A percentile compares a stretch with the other conserved stretches of the same genome.
Evolutionary conservation across 37 sponge, comb jelly and placozoan genomes (phyloP).

Genomic region (Ephydatia muelleri): DNA sequence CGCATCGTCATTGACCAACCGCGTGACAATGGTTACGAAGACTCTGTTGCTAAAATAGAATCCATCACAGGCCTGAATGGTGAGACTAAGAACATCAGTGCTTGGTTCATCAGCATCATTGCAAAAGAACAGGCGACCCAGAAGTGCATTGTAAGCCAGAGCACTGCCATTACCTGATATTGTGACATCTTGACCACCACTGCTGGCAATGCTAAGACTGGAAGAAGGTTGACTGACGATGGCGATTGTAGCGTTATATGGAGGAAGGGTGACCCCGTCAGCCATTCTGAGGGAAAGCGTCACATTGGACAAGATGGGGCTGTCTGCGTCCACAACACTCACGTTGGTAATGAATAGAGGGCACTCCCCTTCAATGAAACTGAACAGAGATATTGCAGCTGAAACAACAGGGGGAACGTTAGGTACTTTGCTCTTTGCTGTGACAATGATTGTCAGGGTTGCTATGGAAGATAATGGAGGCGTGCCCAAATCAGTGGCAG

Average conservation of each 20-base stretch:
- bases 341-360: constrained; percentile 24
- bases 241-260: too few species aligned
- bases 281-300: constrained; percentile 23
- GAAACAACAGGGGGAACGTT: constrained; percentile 30
- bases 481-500: constrained; percentile 55
- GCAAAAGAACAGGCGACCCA: constrained; percentile 39
- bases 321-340: constrained; percentile 53
- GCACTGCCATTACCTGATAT: too few species aligned
- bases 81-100: not conserved
- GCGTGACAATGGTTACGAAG: not conserved
- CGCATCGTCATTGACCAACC: constrained; percentile 15
- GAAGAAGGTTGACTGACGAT: too few species aligned
- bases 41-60: constrained; percentile 27
- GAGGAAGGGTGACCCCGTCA: not conserved
- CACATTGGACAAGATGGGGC: constrained; percentile 23
- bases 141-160: not conserved
- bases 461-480: constrained; percentile 29
- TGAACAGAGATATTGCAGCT: constrained; percentile 6
- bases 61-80: constrained; percentile 42
- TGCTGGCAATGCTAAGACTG: too few species aligned
- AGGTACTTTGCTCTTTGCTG: constrained; percentile 8
- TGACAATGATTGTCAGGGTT: constrained; percentile 25
- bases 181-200: too few species aligned
- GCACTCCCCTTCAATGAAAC: constrained; percentile 40
- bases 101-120: constrained; percentile 49